Conservation (phyloP, 2,797 vertebrate genomes). For the Parambassis ranga region DNA sequence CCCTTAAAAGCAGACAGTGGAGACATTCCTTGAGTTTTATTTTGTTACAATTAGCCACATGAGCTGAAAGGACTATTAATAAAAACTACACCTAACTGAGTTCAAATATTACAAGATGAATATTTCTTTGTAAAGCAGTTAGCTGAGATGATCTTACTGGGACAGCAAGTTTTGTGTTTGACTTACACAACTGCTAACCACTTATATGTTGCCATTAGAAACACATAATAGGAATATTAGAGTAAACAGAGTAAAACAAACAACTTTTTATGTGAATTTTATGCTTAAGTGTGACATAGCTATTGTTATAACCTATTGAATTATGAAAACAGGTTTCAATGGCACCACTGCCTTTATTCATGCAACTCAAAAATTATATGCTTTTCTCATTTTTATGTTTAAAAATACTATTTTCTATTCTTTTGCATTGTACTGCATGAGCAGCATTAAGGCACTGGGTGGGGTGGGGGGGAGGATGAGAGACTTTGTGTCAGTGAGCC, state of each 20-base stretch:
- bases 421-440: slow-evolving; percentile 1
- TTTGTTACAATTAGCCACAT: slow-evolving; percentile 34
- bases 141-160: neutral
- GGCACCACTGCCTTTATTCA: neutral
- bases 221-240: too few species aligned
- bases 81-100: slow-evolving; percentile 3
- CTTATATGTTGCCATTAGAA: neutral
- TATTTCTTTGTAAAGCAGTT: slow-evolving; percentile 2
- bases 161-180: neutral
- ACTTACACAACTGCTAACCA: neutral
- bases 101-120: slow-evolving; percentile 20
- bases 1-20: slow-evolving; percentile 34
- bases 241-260: neutral
- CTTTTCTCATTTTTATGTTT: neutral
- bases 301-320: neutral
- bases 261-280: neutral
- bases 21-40: slow-evolving; percentile 57
- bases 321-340: slow-evolving; percentile 2
- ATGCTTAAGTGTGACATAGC: neutral
- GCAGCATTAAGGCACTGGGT: slow-evolving; percentile 21
- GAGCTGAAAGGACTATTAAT: slow-evolving; percentile 14
- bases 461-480: slow-evolving; percentile 66
- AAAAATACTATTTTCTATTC: neutral
- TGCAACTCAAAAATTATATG: neutral
- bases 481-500: slow-evolving; percentile 69